These are phyloP conservation scores for Tipula unca DNA, from an alignment of 2,888 invertebrate genomes.

Conservation along the genomic window DNA sequence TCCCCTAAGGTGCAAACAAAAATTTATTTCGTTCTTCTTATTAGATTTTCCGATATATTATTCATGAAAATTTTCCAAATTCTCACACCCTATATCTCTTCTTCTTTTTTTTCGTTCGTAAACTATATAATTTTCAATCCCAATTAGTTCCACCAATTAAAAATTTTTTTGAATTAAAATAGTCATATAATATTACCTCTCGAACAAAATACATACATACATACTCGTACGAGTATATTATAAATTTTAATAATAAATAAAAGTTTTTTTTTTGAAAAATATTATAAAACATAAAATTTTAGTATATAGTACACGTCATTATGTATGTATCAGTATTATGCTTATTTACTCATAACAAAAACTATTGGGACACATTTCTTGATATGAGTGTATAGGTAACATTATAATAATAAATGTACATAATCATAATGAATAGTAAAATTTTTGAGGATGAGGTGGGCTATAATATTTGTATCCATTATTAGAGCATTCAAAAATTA, in stretches of 20 bases:
- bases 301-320: not conserved
- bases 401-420: not conserved
- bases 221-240: not conserved
- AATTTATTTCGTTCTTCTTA: not conserved
- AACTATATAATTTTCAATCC: conserved; percentile 14
- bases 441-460: not conserved
- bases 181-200: not conserved
- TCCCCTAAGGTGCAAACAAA: not conserved
- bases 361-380: not conserved
- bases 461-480: too few relatives aligned
- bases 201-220: too few relatives aligned
- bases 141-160: conserved; percentile 8
- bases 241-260: not conserved
- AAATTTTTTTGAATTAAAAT: not conserved
- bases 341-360: not conserved
- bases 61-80: not conserved
- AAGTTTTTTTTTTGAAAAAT: not conserved
- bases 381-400: not conserved
- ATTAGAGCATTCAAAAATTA: too few relatives aligned
- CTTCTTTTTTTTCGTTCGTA: too few relatives aligned
- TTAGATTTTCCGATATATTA: not conserved
- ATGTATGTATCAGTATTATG: not conserved
- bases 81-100: not conserved
- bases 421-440: not conserved
- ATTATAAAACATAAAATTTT: not conserved